Evolutionary conservation across 2,797 vertebrate species (phyloP), one percentile per base, ranked within the genome.

Genomic region (Peromyscus attwateri): DNA sequence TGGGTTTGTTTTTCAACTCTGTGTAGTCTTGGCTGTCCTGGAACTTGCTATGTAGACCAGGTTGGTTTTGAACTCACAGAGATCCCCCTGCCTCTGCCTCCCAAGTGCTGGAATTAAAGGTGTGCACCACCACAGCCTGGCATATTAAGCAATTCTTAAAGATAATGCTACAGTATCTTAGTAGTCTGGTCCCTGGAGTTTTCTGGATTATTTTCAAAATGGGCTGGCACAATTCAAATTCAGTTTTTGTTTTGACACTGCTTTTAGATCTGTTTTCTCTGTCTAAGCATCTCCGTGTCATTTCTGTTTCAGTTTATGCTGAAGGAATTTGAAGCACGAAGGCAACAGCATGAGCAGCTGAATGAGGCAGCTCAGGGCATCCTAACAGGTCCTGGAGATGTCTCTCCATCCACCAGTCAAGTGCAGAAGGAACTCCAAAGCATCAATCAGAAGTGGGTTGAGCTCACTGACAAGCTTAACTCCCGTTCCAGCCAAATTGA

Each of bases 261-360:
- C 97, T 98, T 97, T 97, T 52, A 0, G 95, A 98, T 97, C 96
- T 98, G 97, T 98, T 98, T 98, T 90, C 60, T 98, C 95, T 97
- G 57, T 96, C 84, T 97, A 98, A 99, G 98, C 98, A 98, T 96
- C 94, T 97, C 97, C 0, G 2, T 97, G 95, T 98, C 98, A 31
- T 98, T 98, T 98, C 97, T 98, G n/a, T 98, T 98, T 31, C 98
- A 99, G 99, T 99, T 99, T 98, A 99, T 99, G 99, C 98, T 99
- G 97, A 99, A 99, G 80, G 99, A 99, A 99, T 99, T 99, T 95
- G 99, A 99, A 98, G 99, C 99, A 8, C 99, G 99, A 1, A 98
- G 98, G 82, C 99, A 99, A 0, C 99, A 99, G 98, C 99, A 99
- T 2, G 99, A 99, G 95, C 99, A 99, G 98, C 98, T 99, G 96